Conservation (phyloP, 2,797 vertebrate genomes). For the Microhierax caerulescens region DNA sequence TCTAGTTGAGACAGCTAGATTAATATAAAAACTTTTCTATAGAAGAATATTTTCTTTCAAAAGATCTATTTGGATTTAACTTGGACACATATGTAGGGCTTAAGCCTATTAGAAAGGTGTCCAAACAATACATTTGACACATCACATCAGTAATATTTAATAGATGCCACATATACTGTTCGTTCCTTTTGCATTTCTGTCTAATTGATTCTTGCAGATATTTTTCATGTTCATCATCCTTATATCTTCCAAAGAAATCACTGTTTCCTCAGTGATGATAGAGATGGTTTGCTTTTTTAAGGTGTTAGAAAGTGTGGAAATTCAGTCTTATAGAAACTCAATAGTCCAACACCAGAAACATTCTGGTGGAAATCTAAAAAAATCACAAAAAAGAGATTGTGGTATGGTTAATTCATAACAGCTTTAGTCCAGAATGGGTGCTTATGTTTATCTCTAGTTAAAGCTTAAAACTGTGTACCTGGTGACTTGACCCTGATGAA, state of each 20-base stretch:
- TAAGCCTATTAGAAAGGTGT: neutral
- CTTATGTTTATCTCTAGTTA: neutral
- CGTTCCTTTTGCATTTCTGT: neutral
- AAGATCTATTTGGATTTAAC: neutral
- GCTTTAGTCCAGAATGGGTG: neutral
- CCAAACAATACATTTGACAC: neutral
- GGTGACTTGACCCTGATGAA: neutral
- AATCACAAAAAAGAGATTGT: neutral
- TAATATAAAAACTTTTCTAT: neutral
- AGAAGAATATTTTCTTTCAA: neutral
- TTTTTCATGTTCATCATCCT: neutral
- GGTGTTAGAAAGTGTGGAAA: neutral
- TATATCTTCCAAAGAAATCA: neutral
- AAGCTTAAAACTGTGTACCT: neutral
- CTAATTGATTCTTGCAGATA: neutral
- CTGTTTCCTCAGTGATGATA: neutral
- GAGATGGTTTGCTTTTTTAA: neutral
- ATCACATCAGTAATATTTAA: neutral
- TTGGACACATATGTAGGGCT: neutral
- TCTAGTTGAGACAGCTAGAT: neutral
- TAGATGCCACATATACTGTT: neutral
- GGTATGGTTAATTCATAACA: neutral
- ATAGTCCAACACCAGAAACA: accelerated
- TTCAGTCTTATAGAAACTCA: neutral
- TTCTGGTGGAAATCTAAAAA: neutral